phyloP scores from a whole-genome alignment of 1,140 invertebrate genomes.

The Drosophila kurseongensis region DNA sequence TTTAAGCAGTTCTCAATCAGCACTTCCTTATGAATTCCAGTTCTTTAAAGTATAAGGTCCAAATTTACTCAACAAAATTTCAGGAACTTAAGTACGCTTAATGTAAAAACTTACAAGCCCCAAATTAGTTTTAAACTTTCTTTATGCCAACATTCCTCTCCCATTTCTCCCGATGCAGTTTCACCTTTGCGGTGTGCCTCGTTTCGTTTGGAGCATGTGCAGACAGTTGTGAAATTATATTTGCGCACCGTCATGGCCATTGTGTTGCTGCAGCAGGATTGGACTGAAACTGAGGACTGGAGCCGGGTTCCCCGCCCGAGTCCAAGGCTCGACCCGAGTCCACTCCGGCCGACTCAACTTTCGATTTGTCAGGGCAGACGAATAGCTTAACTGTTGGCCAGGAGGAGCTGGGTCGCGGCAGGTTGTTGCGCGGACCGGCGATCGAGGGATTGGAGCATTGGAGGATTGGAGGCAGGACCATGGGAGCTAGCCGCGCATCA shows the following conservation, averaged over 20 bases:
- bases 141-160: not conserved
- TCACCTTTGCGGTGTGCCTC: conserved; percentile 34
- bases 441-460: conserved; percentile 6
- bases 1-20: no score
- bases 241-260: conserved; percentile 79
- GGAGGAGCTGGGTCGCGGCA: conserved; percentile 28
- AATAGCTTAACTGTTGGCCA: conserved; percentile 72
- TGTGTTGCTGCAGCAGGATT: conserved; percentile 53
- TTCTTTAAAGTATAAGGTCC: no score
- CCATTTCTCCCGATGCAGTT: conserved; percentile 28
- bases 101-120: no score
- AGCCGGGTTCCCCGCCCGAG: conserved; percentile 8
- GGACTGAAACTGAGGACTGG: conserved; percentile 16
- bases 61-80: no score
- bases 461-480: conserved; percentile 18
- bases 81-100: no score
- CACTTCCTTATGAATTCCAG: no score
- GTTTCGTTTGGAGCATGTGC: conserved; percentile 70
- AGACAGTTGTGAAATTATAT: conserved; percentile 83
- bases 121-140: no score
- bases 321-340: conserved; percentile 7
- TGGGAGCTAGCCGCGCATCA: conserved; percentile 51
- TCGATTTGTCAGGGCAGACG: conserved; percentile 79
- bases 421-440: conserved; percentile 30
- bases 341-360: conserved; percentile 32